These are phyloP conservation scores for Yponomeuta malinellus DNA, from an alignment of 2,888 invertebrate species.

Conservation along the genomic window DNA sequence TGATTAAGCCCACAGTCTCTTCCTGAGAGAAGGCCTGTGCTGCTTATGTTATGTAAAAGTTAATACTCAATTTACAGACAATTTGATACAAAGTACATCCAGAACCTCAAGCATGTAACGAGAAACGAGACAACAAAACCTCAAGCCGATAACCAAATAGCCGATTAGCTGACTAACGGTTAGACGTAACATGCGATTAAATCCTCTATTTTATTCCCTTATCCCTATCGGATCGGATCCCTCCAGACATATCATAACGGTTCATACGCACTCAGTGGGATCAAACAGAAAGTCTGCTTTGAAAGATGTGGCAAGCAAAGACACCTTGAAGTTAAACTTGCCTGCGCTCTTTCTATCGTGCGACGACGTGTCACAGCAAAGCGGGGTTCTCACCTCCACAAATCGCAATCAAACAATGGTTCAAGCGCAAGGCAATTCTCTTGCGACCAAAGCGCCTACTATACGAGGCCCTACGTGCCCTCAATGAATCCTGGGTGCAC, in stretches of 20 bases:
- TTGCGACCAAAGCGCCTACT: too few species aligned
- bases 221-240: background rate
- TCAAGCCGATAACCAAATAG: background rate
- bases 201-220: background rate
- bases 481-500: background rate
- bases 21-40: too few species aligned
- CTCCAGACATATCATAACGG: background rate
- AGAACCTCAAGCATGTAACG: too few species aligned
- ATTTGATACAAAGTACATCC: too few species aligned
- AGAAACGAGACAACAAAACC: background rate
- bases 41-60: too few species aligned
- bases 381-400: too few species aligned
- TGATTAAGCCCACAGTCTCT: too few species aligned
- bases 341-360: background rate
- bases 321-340: background rate
- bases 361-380: too few species aligned
- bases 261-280: background rate
- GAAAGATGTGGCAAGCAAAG: too few species aligned
- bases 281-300: too few species aligned
- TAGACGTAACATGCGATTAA: background rate
- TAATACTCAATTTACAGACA: too few species aligned
- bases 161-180: background rate
- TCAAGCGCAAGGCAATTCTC: too few species aligned
- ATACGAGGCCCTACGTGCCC: background rate
- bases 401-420: background rate